Conservation (phyloP, 2,888 invertebrate species). For the Strigamia transsilvanica region DNA sequence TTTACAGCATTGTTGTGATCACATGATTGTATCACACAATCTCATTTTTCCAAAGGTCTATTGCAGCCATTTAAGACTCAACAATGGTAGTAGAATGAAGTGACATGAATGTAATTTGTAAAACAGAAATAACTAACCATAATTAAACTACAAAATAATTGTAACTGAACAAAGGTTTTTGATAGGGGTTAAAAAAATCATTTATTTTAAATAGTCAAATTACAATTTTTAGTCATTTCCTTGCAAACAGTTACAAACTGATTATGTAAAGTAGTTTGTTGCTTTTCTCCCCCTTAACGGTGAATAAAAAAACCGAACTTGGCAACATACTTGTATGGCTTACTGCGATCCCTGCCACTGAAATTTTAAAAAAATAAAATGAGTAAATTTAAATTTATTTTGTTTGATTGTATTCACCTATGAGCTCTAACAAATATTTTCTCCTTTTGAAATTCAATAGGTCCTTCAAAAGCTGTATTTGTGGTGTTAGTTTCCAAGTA, state of each 20-base stretch:
- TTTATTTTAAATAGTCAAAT: no score
- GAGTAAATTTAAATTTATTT: not conserved
- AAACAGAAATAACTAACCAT: no score
- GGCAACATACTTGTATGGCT: slow-evolving; percentile 21
- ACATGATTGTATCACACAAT: no score
- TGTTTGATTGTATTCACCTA: not conserved
- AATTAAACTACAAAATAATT: no score
- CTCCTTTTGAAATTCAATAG: slow-evolving; percentile 26
- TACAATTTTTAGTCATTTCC: not conserved
- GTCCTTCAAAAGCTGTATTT: slow-evolving; percentile 17
- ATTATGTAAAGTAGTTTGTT: no score
- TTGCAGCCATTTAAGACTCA: no score
- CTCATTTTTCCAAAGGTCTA: no score
- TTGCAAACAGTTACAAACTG: not conserved
- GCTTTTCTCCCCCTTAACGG: not conserved
- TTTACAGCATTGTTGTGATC: no score
- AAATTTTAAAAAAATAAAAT: not conserved
- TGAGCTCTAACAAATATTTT: slow-evolving; percentile 39
- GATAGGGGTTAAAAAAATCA: no score
- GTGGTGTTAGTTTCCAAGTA: slow-evolving; percentile 36
- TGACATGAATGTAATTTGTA: no score
- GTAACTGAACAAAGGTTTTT: no score
- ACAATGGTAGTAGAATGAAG: no score
- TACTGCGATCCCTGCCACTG: slow-evolving; percentile 28
- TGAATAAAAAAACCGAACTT: slow-evolving; percentile 2